Evolutionary conservation across 2,888 invertebrate genomes (phyloP).

Genomic region (Lottia gigantea): DNA sequence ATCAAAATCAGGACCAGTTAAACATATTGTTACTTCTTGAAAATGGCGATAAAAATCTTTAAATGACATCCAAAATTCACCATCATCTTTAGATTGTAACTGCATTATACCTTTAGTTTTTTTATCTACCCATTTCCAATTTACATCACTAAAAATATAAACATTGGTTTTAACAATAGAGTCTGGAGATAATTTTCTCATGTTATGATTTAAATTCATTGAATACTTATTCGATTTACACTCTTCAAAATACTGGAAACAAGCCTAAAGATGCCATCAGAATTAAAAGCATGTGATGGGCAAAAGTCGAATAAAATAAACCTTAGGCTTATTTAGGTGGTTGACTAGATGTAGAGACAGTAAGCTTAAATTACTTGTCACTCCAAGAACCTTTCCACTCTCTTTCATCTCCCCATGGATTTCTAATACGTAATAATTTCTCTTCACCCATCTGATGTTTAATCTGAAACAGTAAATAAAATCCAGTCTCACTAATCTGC

Average conservation of each 20-base stretch:
- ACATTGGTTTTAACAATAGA: background rate
- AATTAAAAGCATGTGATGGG: too few species aligned
- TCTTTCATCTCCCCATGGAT: slow-evolving; percentile 70
- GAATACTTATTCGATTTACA: too few species aligned
- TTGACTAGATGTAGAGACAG: too few species aligned
- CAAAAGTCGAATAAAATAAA: too few species aligned
- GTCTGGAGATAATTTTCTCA: too few species aligned
- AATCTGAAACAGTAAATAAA: slow-evolving; percentile 34
- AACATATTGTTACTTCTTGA: slow-evolving; percentile 70
- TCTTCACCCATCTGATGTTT: slow-evolving; percentile 56
- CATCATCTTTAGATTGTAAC: slow-evolving; percentile 64
- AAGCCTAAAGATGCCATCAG: too few species aligned
- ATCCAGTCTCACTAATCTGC: too few species aligned
- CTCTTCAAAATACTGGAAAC: too few species aligned
- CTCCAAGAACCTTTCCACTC: slow-evolving; percentile 71
- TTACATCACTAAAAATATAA: slow-evolving; percentile 61
- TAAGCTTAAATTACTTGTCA: slow-evolving; percentile 60
- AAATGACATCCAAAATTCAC: slow-evolving; percentile 71
- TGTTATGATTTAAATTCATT: too few species aligned
- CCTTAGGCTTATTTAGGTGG: too few species aligned
- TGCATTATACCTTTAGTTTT: slow-evolving; percentile 62
- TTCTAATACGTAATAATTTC: slow-evolving; percentile 68
- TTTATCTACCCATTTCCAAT: slow-evolving; percentile 68
- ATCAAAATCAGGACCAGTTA: slow-evolving; percentile 69
- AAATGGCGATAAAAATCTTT: slow-evolving; percentile 69